Conservation (phyloP, 2,797 vertebrate species). For the Galagoides demidoff region DNA sequence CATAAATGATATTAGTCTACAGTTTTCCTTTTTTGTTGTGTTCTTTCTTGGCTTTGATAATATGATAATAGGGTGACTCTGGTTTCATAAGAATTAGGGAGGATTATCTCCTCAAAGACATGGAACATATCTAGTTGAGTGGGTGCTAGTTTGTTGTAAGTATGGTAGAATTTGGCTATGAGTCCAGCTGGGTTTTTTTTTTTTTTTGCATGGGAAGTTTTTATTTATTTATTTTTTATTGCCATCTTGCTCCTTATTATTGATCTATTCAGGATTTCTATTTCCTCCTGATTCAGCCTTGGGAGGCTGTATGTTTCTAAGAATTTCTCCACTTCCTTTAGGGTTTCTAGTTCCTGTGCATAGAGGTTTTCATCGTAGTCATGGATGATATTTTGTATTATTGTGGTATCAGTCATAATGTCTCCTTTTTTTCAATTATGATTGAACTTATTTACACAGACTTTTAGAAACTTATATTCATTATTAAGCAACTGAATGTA, state of each 20-base stretch:
- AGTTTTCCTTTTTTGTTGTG: neutral
- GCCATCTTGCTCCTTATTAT: neutral
- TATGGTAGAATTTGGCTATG: neutral
- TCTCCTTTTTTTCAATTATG: neutral
- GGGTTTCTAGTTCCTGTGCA: neutral
- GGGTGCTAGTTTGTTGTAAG: neutral
- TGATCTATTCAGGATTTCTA: neutral
- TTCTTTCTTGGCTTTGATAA: neutral
- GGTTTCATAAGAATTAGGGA: neutral
- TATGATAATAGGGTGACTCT: neutral
- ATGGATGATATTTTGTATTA: neutral
- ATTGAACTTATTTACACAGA: neutral
- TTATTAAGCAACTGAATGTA: neutral
- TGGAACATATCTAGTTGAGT: neutral
- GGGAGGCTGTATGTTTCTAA: neutral
- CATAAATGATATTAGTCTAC: neutral
- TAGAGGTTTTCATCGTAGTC: neutral
- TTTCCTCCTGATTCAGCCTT: neutral
- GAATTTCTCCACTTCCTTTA: neutral
- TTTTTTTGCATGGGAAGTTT: neutral
- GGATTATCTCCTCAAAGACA: neutral
- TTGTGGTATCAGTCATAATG: neutral
- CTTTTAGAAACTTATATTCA: slow-evolving; percentile 8
- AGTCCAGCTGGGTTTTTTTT: neutral
- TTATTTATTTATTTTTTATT: neutral